Evolutionary conservation across 2,888 invertebrate genomes (phyloP), one percentile per base, ranked within the genome.

Genomic region (Archips crataeganus): DNA sequence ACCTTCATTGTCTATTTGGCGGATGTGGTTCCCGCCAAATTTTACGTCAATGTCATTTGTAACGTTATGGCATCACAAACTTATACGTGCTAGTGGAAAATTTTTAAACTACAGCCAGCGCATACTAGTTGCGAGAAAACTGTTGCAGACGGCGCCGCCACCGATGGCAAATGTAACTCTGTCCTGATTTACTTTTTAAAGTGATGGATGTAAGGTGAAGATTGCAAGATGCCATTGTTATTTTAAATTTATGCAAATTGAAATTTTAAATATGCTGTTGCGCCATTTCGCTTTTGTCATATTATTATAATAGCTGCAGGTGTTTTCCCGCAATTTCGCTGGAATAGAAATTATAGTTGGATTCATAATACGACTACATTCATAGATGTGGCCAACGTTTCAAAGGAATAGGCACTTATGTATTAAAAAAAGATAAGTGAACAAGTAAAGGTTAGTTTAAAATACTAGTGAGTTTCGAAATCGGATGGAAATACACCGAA

Each of bases 211-310:
- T 65, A 9, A 42, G 65, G 36, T 51, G 15, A 51, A 65, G 65
- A 65, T 51, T 65, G 65, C 51, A 51, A 34, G 49, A 51, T 34
- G 51, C 61, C 71, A 67, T 72, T 72, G 71, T 72, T 57, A 45
- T 72, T 34, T 15, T 1, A 51, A 71, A 66, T 71, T 62, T 62
- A 67, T 72, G 71, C 54, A 67, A 72, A 67, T 72, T 10, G 62
- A 0, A 32, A 39, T 71, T 49, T 61, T 42, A 61, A 39, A 54
- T 60, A 54, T 47, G 62, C 63, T 10, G 34, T 62, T 72, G 71
- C 71, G n/a, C 54, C 62, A 67, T 72, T 71, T 71, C 42, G 66
- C 71, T 72, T 71, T 71, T 72, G 54, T 72, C 67, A 23, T 67
- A 71, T 51, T 62, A 66, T 67, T 62, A 34, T 49, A 64, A 54